These are phyloP conservation scores for Scarus forsteni DNA, from an alignment of 2,797 vertebrate species.

Conservation along the genomic window DNA sequence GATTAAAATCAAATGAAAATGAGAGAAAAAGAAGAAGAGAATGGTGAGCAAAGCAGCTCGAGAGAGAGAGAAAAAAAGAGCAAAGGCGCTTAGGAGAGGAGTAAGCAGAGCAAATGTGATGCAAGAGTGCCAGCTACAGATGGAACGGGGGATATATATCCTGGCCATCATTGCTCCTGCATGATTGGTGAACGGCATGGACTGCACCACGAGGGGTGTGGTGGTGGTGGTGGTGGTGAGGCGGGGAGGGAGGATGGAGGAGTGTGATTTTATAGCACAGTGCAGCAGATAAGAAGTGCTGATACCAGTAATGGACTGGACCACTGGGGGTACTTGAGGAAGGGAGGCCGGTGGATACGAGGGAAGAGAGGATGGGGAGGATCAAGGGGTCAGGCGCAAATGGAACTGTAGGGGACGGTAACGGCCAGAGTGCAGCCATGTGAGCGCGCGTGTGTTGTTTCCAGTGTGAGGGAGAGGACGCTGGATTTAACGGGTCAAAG, in stretches of 20 bases:
- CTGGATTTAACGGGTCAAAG: slow-evolving; percentile 35
- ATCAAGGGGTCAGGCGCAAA: slow-evolving; percentile 64
- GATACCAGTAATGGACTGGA: slow-evolving; percentile 72
- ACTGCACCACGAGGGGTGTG: slow-evolving; percentile 55
- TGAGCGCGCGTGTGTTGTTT: slow-evolving; percentile 15
- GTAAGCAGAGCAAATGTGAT: slow-evolving; percentile 74
- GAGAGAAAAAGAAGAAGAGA: slow-evolving; percentile 14
- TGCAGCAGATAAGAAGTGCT: slow-evolving; percentile 67
- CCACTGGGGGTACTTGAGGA: slow-evolving; percentile 65
- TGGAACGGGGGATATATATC: slow-evolving; percentile 77
- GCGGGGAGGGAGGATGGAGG: not conserved
- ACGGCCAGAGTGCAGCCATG: slow-evolving; percentile 24
- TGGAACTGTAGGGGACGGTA: slow-evolving; percentile 42
- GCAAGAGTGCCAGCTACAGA: slow-evolving; percentile 85
- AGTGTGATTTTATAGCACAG: slow-evolving; percentile 35
- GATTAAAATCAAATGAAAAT: slow-evolving; percentile 9
- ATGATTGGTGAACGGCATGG: slow-evolving; percentile 60
- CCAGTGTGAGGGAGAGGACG: slow-evolving; percentile 24
- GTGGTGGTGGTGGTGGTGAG: not conserved
- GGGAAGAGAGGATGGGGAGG: slow-evolving; percentile 43
- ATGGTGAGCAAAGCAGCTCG: slow-evolving; percentile 29
- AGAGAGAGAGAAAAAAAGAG: slow-evolving; percentile 35
- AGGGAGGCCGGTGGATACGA: slow-evolving; percentile 42
- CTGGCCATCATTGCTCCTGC: slow-evolving; percentile 55
- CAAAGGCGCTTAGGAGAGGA: slow-evolving; percentile 52